Percentiles rank a stretch among this genome's conserved stretches.
These are phyloP conservation scores for Chanos chanos DNA, from an alignment of 2,797 vertebrate genomes.

Conservation along the genomic window DNA sequence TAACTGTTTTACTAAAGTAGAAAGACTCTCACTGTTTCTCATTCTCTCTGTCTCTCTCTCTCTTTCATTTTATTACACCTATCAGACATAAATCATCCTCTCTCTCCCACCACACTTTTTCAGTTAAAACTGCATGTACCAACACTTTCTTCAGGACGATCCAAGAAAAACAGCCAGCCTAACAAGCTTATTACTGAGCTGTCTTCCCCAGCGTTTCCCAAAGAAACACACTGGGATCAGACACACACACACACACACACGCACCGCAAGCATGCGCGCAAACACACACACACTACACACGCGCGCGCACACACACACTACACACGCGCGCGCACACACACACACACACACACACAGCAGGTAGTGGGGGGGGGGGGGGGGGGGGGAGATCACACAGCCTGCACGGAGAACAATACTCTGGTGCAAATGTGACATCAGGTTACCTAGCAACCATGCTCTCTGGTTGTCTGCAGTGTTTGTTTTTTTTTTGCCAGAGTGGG, in stretches of 20 bases:
- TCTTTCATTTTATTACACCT: too few relatives aligned
- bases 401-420: conserved; percentile 51
- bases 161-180: too few relatives aligned
- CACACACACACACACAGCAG: conserved; percentile 33
- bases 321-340: conserved; percentile 20
- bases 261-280: background rate
- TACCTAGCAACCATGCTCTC: conserved; percentile 75
- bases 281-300: conserved; percentile 16
- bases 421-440: conserved; percentile 73
- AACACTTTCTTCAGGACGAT: too few relatives aligned
- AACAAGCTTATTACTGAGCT: too few relatives aligned
- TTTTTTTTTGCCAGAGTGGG: conserved; percentile 55
- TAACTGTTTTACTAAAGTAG: too few relatives aligned
- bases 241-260: conserved; percentile 9
- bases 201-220: too few relatives aligned
- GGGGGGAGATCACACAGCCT: conserved; percentile 35
- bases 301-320: background rate
- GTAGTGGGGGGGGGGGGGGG: conserved; percentile 35
- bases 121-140: too few relatives aligned
- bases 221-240: background rate
- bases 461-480: conserved; percentile 67
- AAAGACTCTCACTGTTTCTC: too few relatives aligned
- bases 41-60: too few relatives aligned
- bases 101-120: too few relatives aligned
- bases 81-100: too few relatives aligned